Percentiles rank a stretch among this genome's conserved stretches.
These are phyloP conservation scores for Muraenolepis orangiensis DNA, from an alignment of 2,797 vertebrate genomes.

Conservation along the genomic window DNA sequence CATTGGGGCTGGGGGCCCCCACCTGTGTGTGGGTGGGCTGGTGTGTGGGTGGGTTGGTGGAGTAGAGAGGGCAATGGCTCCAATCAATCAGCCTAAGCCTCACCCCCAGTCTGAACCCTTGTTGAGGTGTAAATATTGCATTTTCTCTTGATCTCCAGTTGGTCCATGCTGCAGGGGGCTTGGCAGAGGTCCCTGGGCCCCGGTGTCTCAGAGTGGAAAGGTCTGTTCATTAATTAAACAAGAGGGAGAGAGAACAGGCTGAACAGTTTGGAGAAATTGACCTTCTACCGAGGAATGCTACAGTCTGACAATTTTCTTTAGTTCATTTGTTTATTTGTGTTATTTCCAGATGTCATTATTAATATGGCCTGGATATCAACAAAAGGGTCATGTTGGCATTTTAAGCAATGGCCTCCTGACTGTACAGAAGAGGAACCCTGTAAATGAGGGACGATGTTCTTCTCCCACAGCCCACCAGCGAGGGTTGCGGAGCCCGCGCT, in stretches of 20 bases:
- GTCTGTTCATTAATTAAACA: neutral
- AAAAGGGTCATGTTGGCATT: neutral
- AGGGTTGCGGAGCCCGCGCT: conserved; percentile 33
- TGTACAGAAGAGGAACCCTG: conserved; percentile 15
- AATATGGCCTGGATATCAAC: neutral
- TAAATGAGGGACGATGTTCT: conserved; percentile 9
- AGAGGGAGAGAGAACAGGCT: too few relatives aligned
- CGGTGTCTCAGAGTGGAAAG: neutral
- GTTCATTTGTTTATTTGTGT: too few relatives aligned
- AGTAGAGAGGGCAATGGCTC: conserved; percentile 33
- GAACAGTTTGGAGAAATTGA: neutral
- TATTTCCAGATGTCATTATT: neutral
- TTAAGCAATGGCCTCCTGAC: conserved; percentile 15
- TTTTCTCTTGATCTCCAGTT: conserved; percentile 38
- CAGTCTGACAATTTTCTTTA: neutral
- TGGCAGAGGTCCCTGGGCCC: neutral
- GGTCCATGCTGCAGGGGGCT: conserved; percentile 13
- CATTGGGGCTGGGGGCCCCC: conserved; percentile 30
- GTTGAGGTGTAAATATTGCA: conserved; percentile 45
- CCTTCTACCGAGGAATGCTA: neutral
- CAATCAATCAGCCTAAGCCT: conserved; percentile 59
- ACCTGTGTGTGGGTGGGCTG: neutral
- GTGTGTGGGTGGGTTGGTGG: neutral
- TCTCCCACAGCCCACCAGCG: conserved; percentile 19
- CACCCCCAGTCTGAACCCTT: conserved; percentile 33